Evolutionary conservation across 2,113 vertebrate genomes (phyloP).

Genomic region (Hiodon tergisus): DNA sequence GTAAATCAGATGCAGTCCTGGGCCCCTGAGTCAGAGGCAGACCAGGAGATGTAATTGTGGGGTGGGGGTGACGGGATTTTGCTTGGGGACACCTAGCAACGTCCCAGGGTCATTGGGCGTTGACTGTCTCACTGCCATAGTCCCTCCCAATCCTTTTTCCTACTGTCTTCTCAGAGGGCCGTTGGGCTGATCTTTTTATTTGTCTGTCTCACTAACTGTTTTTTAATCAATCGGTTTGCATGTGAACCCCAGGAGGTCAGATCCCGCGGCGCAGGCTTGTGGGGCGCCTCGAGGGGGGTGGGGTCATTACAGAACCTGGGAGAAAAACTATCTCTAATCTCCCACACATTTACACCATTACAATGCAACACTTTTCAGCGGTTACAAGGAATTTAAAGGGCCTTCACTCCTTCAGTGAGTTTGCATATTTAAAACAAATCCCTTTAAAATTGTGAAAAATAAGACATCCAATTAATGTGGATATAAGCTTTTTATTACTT

Average conservation of each 20-base stretch:
- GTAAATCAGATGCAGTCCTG: too few relatives aligned
- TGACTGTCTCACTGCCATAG: not conserved
- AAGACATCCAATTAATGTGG: too few relatives aligned
- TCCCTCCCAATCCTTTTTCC: conserved; percentile 9
- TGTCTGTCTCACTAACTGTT: conserved; percentile 40
- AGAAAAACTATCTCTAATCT: not conserved
- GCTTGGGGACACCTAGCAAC: not conserved
- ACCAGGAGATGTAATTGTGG: too few relatives aligned
- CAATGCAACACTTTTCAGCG: too few relatives aligned
- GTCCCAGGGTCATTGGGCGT: not conserved
- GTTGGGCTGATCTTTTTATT: conserved; percentile 32
- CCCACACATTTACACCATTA: too few relatives aligned
- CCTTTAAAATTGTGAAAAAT: too few relatives aligned
- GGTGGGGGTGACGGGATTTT: not conserved
- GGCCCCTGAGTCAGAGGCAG: too few relatives aligned
- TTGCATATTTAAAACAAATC: too few relatives aligned
- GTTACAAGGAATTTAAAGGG: too few relatives aligned
- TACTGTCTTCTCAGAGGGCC: conserved; percentile 2
- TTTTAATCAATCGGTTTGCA: conserved; percentile 43
- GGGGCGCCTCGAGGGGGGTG: not conserved
- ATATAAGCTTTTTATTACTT: not conserved
- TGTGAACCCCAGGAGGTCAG: conserved; percentile 33
- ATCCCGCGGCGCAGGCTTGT: not conserved
- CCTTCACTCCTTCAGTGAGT: too few relatives aligned
- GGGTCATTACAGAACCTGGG: not conserved